Conservation (phyloP, 2,797 vertebrate genomes). For the Periophthalmus magnuspinnatus region DNA sequence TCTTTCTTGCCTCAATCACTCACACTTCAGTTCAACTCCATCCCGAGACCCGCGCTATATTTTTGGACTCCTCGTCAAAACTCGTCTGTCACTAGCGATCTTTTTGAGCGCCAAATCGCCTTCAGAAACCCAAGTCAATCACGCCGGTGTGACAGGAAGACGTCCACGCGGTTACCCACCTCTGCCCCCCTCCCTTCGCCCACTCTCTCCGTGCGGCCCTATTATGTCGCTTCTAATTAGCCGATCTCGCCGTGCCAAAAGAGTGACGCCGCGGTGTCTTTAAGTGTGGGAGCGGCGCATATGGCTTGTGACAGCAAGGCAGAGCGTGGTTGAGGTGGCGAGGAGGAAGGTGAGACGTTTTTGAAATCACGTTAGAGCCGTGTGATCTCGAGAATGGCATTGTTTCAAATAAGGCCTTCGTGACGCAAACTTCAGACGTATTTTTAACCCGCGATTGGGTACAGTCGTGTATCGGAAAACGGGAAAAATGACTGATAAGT, state of each 20-base stretch:
- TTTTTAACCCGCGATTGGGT: neutral
- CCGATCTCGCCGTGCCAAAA: constrained; percentile 42
- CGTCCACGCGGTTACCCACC: constrained; percentile 35
- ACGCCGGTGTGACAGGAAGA: constrained; percentile 34
- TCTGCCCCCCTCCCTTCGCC: constrained; percentile 17
- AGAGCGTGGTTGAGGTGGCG: constrained; percentile 14
- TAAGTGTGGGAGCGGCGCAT: constrained; percentile 33
- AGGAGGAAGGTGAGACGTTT: constrained; percentile 9
- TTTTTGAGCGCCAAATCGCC: constrained; percentile 37
- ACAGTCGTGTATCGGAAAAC: neutral
- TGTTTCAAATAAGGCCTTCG: neutral
- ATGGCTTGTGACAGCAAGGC: constrained; percentile 45
- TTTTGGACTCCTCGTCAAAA: constrained; percentile 47
- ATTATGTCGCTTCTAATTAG: constrained; percentile 70
- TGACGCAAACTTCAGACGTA: neutral
- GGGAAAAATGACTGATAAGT: too few relatives aligned
- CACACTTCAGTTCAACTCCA: constrained; percentile 1
- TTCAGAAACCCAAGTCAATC: constrained; percentile 49
- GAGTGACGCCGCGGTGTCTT: constrained; percentile 42
- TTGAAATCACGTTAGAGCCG: constrained; percentile 3
- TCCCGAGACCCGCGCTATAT: constrained; percentile 26
- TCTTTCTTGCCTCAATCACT: neutral
- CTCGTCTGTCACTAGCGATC: constrained; percentile 53
- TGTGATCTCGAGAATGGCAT: neutral
- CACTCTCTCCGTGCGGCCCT: constrained; percentile 51